These are phyloP conservation scores for Xanthia togata DNA, from an alignment of 2,888 invertebrate genomes.

Conservation along the genomic window DNA sequence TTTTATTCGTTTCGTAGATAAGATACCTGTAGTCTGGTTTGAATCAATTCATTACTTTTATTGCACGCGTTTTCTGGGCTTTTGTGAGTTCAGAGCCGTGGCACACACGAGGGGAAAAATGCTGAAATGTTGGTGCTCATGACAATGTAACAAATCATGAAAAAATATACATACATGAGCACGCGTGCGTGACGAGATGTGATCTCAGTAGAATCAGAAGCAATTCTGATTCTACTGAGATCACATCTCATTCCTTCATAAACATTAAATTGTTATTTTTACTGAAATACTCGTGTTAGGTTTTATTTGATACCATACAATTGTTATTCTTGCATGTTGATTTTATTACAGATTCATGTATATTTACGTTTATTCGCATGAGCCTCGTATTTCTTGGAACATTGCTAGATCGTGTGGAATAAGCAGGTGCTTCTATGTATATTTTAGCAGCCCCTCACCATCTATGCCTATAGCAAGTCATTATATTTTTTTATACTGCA, in stretches of 20 bases:
- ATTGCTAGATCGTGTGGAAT: slow-evolving; percentile 29
- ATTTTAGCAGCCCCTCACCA: neutral
- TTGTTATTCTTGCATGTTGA: slow-evolving; percentile 48
- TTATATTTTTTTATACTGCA: no score
- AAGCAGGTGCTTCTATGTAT: slow-evolving; percentile 31
- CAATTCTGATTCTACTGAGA: no score
- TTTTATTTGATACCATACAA: slow-evolving; percentile 61
- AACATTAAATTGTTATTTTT: slow-evolving; percentile 57
- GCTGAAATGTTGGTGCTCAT: slow-evolving; percentile 18
- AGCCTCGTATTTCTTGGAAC: slow-evolving; percentile 17
- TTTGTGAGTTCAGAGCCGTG: neutral
- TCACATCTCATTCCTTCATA: no score
- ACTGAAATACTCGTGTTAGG: slow-evolving; percentile 38
- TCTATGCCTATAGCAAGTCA: neutral
- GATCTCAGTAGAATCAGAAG: slow-evolving; percentile 45
- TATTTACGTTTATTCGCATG: slow-evolving; percentile 34
- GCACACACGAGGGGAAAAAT: slow-evolving; percentile 7
- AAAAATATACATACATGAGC: slow-evolving; percentile 45
- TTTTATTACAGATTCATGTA: slow-evolving; percentile 56
- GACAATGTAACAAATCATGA: slow-evolving; percentile 62
- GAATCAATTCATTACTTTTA: slow-evolving; percentile 48
- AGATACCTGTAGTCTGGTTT: slow-evolving; percentile 11
- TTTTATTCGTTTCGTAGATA: slow-evolving; percentile 35
- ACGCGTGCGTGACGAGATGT: slow-evolving; percentile 43
- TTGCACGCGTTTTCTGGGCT: neutral